Percentiles rank a stretch among this genome's conserved stretches.
Evolutionary conservation across 2,113 vertebrate species (phyloP).

Genomic region (Haemorhous mexicanus): DNA sequence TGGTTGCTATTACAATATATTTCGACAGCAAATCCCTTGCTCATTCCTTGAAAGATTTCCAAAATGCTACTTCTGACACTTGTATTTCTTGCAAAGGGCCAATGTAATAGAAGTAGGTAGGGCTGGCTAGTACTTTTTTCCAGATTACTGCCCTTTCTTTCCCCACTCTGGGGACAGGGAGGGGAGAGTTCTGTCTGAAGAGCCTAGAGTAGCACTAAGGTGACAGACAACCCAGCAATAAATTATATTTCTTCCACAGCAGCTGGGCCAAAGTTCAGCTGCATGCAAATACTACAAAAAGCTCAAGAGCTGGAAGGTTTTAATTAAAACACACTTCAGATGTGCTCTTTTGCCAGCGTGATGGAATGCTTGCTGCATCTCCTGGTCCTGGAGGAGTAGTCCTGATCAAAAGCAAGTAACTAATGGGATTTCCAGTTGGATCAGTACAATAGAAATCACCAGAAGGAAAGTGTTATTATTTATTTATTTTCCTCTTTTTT

Average conservation of each 20-base stretch:
- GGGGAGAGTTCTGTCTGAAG: neutral
- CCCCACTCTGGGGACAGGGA: neutral
- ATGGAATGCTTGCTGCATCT: neutral
- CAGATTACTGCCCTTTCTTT: neutral
- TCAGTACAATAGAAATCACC: slow-evolving; percentile 10
- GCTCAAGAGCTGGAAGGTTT: neutral
- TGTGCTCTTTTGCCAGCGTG: neutral
- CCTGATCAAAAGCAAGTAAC: slow-evolving; percentile 5
- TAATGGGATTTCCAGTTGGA: neutral
- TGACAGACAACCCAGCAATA: neutral
- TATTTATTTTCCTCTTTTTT: slow-evolving; percentile 9
- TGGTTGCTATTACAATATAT: neutral
- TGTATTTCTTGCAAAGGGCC: neutral
- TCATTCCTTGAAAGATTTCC: neutral
- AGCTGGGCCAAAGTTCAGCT: neutral
- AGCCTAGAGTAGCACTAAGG: neutral
- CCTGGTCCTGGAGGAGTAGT: neutral
- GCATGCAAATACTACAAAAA: neutral
- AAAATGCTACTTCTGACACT: neutral
- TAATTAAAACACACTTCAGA: slow-evolving; percentile 13
- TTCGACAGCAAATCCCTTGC: neutral
- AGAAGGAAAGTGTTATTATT: neutral
- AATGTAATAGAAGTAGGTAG: neutral
- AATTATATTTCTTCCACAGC: neutral
- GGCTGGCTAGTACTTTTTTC: neutral